Conservation (phyloP, 2,797 vertebrate species). For the Mormyrus proboscirostris region DNA sequence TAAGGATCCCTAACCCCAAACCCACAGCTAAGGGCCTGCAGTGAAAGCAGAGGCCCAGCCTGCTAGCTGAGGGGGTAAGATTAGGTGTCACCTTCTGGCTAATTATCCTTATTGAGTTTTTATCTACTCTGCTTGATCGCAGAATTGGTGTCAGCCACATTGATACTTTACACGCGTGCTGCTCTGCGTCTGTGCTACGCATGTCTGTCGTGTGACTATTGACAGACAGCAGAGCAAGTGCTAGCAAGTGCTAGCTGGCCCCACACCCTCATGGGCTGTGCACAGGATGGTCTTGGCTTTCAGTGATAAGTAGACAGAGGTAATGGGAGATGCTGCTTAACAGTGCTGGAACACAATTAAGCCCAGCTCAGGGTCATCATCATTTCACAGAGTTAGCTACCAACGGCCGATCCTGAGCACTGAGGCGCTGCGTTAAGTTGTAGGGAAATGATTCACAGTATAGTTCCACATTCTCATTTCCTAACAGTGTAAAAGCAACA, state of each 20-base stretch:
- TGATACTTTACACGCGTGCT: not conserved
- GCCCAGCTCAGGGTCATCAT: not conserved
- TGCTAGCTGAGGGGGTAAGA: not conserved
- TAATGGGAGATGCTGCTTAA: not conserved
- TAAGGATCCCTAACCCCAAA: not conserved
- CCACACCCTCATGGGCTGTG: not conserved
- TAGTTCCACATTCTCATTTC: not conserved
- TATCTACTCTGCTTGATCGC: not conserved
- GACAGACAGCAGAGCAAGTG: not conserved
- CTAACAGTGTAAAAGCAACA: not conserved
- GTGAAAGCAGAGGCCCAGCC: slow-evolving; percentile 32
- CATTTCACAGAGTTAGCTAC: not conserved
- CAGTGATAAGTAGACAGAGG: not conserved
- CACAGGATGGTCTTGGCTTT: not conserved
- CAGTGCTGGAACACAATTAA: not conserved
- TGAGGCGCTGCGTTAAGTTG: not conserved
- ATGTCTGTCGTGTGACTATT: not conserved
- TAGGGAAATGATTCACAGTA: not conserved
- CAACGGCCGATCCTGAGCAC: not conserved
- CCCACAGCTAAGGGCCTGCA: slow-evolving; percentile 13
- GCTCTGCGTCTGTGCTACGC: not conserved
- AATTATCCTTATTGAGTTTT: slow-evolving; percentile 8
- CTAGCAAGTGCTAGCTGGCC: not conserved
- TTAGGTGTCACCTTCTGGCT: slow-evolving; percentile 2
- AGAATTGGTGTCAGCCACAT: not conserved